Conservation (phyloP, 2,797 vertebrate genomes). For the Eutrigla gurnardus region DNA sequence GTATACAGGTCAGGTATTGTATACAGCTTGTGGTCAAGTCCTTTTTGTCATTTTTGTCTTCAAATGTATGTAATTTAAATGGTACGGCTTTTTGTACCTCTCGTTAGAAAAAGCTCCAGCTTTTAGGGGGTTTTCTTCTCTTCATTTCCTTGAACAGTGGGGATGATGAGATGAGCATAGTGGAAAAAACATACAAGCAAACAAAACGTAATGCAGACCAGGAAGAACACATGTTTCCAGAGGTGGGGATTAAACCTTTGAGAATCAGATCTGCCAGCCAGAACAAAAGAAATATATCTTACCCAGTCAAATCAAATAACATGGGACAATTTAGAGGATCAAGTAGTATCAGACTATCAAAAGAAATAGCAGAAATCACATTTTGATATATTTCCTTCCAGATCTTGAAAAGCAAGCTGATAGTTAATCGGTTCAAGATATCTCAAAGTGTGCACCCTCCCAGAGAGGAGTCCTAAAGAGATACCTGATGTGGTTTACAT, state of each 20-base stretch:
- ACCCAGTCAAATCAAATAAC: slow-evolving; percentile 4
- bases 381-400: not conserved
- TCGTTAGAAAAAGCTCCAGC: not conserved
- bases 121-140: slow-evolving; percentile 31
- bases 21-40: slow-evolving; percentile 25
- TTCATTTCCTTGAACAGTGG: slow-evolving; percentile 29
- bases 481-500: slow-evolving; percentile 54
- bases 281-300: slow-evolving; percentile 11
- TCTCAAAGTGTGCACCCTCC: slow-evolving; percentile 12
- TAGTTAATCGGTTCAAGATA: slow-evolving; percentile 56
- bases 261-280: slow-evolving; percentile 30
- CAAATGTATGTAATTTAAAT: slow-evolving; percentile 12
- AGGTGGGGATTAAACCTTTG: slow-evolving; percentile 53
- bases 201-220: slow-evolving; percentile 68
- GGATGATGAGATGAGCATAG: slow-evolving; percentile 48
- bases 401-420: slow-evolving; percentile 6
- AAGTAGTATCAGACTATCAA: slow-evolving; percentile 12
- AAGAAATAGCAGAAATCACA: not conserved
- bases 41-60: slow-evolving; percentile 31
- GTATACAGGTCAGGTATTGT: slow-evolving; percentile 23
- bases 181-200: slow-evolving; percentile 58
- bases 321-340: not conserved
- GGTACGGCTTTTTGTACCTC: slow-evolving; percentile 5
- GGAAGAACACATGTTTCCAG: slow-evolving; percentile 62
- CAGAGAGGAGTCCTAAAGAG: slow-evolving; percentile 42